A percentile compares a stretch with the other conserved stretches of the same genome.
These are phyloP conservation scores for Ctenodactylus gundi DNA, from an alignment of 2,113 vertebrate species.

Conservation along the genomic window DNA sequence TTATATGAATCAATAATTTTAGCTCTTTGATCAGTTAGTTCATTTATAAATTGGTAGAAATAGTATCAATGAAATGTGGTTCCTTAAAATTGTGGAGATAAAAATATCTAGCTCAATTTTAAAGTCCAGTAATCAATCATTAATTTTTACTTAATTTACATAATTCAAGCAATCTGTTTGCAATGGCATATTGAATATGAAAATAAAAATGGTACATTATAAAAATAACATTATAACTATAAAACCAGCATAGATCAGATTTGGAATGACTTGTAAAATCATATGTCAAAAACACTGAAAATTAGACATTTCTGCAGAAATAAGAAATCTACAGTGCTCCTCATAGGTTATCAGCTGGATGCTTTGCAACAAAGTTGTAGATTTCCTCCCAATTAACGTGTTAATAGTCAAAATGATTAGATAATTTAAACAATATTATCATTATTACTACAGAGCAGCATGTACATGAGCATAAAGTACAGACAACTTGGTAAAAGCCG, in stretches of 20 bases:
- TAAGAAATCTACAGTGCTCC: not conserved
- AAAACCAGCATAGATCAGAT: not conserved
- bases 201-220: constrained; percentile 19
- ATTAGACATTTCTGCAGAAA: not conserved
- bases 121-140: not conserved
- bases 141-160: not conserved
- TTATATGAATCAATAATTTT: constrained; percentile 20
- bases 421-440: not conserved
- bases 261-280: not conserved
- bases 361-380: not conserved
- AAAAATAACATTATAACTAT: not conserved
- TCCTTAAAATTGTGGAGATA: not conserved
- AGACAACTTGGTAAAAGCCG: not conserved
- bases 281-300: not conserved
- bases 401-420: no score
- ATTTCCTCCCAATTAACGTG: not conserved
- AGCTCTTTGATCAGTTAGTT: not conserved
- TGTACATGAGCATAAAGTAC: not conserved
- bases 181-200: not conserved
- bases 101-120: not conserved
- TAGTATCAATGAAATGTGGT: not conserved
- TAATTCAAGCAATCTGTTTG: not conserved
- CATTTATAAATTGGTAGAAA: not conserved
- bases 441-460: not conserved
- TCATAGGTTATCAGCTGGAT: not conserved